Evolutionary conservation across 2,113 vertebrate genomes (phyloP).

Genomic region (Prunella fulvescens): DNA sequence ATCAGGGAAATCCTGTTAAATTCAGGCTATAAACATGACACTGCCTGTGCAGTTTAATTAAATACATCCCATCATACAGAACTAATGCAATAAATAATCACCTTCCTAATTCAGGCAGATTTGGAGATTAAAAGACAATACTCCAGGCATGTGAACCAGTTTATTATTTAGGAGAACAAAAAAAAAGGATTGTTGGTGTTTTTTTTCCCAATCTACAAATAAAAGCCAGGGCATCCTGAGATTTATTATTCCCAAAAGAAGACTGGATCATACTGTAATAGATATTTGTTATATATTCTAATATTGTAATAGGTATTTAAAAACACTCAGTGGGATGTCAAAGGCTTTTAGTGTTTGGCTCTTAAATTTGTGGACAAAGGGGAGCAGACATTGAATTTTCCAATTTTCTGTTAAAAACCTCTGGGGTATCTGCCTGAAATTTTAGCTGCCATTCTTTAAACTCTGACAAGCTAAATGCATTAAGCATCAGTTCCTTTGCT

Average conservation of each 20-base stretch:
- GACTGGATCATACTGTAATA: not conserved
- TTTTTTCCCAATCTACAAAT: not conserved
- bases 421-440: not conserved
- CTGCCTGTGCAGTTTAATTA: not conserved
- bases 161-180: not conserved
- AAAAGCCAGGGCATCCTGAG: not conserved
- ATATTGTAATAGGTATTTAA: not conserved
- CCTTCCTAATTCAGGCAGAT: not conserved
- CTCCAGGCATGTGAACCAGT: accelerated
- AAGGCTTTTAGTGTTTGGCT: not conserved
- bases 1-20: not conserved
- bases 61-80: not conserved
- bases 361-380: not conserved
- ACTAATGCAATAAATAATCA: not conserved
- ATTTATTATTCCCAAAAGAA: not conserved
- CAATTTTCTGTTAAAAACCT: not conserved
- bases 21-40: not conserved
- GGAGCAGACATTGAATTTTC: not conserved
- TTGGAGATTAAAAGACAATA: not conserved
- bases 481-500: not conserved
- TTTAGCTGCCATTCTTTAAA: not conserved
- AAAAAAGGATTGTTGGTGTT: not conserved
- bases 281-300: not conserved
- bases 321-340: not conserved
- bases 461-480: not conserved